Evolutionary conservation across 2,888 invertebrate genomes (phyloP), one percentile per base, ranked within the genome.

Genomic region (Fragum sueziense): DNA sequence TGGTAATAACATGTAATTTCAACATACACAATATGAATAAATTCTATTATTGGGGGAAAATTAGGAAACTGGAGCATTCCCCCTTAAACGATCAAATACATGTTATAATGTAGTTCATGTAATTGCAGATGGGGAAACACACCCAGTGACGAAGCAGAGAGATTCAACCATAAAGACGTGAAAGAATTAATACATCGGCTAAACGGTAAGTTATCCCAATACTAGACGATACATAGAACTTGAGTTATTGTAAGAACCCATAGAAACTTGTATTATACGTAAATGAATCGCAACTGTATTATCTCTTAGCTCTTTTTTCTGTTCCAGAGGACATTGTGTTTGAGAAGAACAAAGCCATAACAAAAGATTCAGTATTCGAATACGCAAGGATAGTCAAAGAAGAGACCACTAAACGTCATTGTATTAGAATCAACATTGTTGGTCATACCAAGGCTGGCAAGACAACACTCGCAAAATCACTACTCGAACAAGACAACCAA

Each of bases 391-490:
- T 20, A 6, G 27, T 57, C 6, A 27, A 7, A 29, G 11, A 57
- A 4, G 57, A 57, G 57, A 57, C 57, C 2, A 27, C 57, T 9
- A 57, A 27, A 22, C 27, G 57, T 22, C 57, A 57, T 27, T 57
- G 57, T 57, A 62, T 62, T 9, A 34, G 72, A 11, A 31, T 72
- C 7, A 72, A 47, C 20, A 51, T 72, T 47, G 72, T 72, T 29
- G 72, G 72, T 14, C 61, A 72, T 31, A 34, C 34, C 31, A n/a
- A 31, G 7, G 62, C 41, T 14, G 72, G 72, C 20, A 72, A 72
- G 61, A 72, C 72, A 22, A 47, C 72, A 1, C 51, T 72, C 0
- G 51, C 51, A n/a, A 72, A 31, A 22, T 47, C 31, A 2, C 20
- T 72, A 31, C 20, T 72, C 17, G 72, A 47, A n/a, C 34, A 61